Evolutionary conservation across 2,888 invertebrate species (phyloP).

Genomic region (Phragmatobia fuliginosa): DNA sequence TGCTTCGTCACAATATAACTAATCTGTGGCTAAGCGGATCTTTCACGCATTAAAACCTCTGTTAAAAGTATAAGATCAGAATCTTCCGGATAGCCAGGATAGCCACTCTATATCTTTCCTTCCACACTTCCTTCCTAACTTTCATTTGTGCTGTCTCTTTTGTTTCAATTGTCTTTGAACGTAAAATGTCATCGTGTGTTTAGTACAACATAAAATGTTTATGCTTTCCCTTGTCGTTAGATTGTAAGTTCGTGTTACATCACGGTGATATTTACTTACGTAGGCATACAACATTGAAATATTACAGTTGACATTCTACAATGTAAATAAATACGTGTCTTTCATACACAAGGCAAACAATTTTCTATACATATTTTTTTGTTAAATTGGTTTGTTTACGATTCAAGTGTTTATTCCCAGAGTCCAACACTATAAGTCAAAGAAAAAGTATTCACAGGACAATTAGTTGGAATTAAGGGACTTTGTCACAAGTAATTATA

Average conservation of each 20-base stretch:
- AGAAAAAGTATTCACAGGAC: too few species aligned
- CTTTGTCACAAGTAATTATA: too few species aligned
- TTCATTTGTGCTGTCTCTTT: conserved; percentile 52
- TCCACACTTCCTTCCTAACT: conserved; percentile 35
- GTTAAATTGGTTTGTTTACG: too few species aligned
- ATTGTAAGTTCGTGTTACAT: conserved; percentile 28
- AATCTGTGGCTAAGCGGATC: conserved; percentile 36
- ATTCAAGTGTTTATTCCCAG: background rate
- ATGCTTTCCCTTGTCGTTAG: conserved; percentile 43
- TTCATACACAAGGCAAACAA: background rate
- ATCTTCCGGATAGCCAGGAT: conserved; percentile 73
- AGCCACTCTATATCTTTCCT: conserved; percentile 56
- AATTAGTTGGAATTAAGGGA: too few species aligned
- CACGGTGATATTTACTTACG: conserved; percentile 26
- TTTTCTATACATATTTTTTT: too few species aligned
- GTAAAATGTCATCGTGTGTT: conserved; percentile 42
- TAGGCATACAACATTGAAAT: background rate
- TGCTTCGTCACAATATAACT: background rate
- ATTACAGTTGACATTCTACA: background rate
- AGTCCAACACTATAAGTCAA: too few species aligned
- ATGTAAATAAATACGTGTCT: background rate
- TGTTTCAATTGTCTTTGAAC: conserved; percentile 35
- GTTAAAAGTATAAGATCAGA: conserved; percentile 63
- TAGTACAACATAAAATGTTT: conserved; percentile 35
- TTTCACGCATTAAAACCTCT: conserved; percentile 62